A percentile compares a stretch with the other conserved stretches of the same genome.
Conservation (phyloP, 2,113 vertebrate species). For the Campylomormyrus tamandua region DNA sequence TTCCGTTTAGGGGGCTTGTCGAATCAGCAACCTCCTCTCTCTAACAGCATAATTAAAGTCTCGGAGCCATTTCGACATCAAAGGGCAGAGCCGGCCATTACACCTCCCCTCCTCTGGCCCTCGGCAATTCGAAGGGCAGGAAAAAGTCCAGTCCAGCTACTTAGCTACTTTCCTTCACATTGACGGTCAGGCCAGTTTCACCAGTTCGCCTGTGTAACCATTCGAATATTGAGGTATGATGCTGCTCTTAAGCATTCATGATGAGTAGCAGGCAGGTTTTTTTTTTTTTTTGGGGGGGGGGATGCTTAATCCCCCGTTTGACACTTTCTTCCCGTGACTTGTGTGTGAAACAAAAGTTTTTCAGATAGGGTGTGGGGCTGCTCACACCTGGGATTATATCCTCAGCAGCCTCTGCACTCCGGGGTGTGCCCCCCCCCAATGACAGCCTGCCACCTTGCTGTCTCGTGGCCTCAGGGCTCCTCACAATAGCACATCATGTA, state of each 20-base stretch:
- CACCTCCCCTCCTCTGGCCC: neutral
- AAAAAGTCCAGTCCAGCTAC: neutral
- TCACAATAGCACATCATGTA: neutral
- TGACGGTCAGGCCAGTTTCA: neutral
- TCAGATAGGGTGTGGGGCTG: neutral
- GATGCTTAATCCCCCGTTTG: neutral
- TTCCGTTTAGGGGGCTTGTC: neutral
- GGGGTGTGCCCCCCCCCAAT: neutral
- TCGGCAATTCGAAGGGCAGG: neutral
- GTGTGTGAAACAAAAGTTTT: constrained; percentile 7
- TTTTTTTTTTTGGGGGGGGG: neutral
- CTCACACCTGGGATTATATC: neutral
- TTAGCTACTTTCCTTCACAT: neutral
- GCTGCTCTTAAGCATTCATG: neutral
- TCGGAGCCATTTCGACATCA: neutral
- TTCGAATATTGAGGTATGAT: neutral
- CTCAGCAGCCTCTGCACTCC: neutral
- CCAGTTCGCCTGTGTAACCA: neutral
- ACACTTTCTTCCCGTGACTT: neutral
- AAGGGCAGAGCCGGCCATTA: neutral
- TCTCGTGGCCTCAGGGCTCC: neutral
- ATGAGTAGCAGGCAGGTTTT: neutral
- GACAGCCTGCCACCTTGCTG: neutral
- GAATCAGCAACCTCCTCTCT: neutral
- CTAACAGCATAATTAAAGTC: neutral